Evolutionary conservation across 1,140 invertebrate species (phyloP).

Genomic region (Drosophila rufa): DNA sequence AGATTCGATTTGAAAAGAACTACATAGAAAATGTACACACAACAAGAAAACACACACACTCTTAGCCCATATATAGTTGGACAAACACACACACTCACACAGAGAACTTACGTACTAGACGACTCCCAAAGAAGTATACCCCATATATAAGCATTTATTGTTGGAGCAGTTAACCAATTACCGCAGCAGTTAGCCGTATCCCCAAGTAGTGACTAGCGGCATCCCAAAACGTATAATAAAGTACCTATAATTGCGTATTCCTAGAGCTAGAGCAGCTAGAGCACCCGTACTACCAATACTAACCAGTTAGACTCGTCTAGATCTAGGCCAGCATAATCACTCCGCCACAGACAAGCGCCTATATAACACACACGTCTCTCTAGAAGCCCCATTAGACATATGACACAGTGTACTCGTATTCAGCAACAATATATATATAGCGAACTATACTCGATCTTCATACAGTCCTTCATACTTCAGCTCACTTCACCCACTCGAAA

Average conservation of each 20-base stretch:
- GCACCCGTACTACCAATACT: slow-evolving; percentile 22
- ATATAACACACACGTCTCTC: slow-evolving; percentile 16
- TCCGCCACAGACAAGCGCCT: background rate
- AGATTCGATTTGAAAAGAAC: slow-evolving; percentile 50
- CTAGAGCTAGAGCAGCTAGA: slow-evolving; percentile 47
- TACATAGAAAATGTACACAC: slow-evolving; percentile 38
- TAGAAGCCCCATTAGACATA: slow-evolving; percentile 41
- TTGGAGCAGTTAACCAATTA: slow-evolving; percentile 54
- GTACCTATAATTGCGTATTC: slow-evolving; percentile 22
- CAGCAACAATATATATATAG: slow-evolving; percentile 30
- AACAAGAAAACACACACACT: slow-evolving; percentile 7
- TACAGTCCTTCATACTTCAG: slow-evolving; percentile 7
- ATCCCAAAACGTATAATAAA: slow-evolving; percentile 22
- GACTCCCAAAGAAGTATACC: slow-evolving; percentile 24
- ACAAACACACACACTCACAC: slow-evolving; percentile 8
- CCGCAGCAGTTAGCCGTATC: slow-evolving; percentile 38
- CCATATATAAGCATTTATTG: slow-evolving; percentile 25
- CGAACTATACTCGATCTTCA: slow-evolving; percentile 41
- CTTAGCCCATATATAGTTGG: slow-evolving; percentile 29
- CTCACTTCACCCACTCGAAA: slow-evolving; percentile 10
- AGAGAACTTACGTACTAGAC: slow-evolving; percentile 30
- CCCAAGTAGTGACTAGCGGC: slow-evolving; percentile 41
- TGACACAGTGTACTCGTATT: slow-evolving; percentile 25
- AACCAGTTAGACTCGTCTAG: slow-evolving; percentile 40
- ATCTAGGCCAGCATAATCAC: slow-evolving; percentile 45